Conservation (phyloP, 2,797 vertebrate genomes). For the Pelochelys cantorii region DNA sequence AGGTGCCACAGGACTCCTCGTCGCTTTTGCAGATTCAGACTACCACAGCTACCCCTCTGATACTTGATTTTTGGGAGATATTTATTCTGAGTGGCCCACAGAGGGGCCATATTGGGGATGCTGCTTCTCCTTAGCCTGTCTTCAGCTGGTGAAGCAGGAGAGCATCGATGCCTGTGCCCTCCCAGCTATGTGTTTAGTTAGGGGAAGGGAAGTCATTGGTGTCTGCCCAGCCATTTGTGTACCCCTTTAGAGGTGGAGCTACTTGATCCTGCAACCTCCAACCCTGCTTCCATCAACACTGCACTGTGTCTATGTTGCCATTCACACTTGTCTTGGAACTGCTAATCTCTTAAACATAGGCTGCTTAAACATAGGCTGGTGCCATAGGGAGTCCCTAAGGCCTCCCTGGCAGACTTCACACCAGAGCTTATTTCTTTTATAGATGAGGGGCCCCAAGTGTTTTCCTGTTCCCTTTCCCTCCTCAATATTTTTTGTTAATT, state of each 20-base stretch:
- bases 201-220: not conserved
- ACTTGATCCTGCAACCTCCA: not conserved
- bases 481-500: not conserved
- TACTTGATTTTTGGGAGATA: not conserved
- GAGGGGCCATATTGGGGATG: not conserved
- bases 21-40: no score
- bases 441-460: not conserved
- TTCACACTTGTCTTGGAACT: not conserved
- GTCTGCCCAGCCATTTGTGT: not conserved
- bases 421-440: not conserved
- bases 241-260: not conserved
- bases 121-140: not conserved
- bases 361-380: not conserved
- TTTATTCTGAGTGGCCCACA: conserved; percentile 1
- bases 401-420: not conserved
- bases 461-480: not conserved
- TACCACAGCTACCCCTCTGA: no score
- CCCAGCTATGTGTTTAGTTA: not conserved
- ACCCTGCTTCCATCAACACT: not conserved
- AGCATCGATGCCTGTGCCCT: not conserved
- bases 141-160: not conserved
- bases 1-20: no score
- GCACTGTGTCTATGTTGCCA: not conserved
- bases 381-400: not conserved
- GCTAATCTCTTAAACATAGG: not conserved